Evolutionary conservation across 2,888 invertebrate species (phyloP), one percentile per base, ranked within the genome.

Genomic region (Monoplex corrugatus): DNA sequence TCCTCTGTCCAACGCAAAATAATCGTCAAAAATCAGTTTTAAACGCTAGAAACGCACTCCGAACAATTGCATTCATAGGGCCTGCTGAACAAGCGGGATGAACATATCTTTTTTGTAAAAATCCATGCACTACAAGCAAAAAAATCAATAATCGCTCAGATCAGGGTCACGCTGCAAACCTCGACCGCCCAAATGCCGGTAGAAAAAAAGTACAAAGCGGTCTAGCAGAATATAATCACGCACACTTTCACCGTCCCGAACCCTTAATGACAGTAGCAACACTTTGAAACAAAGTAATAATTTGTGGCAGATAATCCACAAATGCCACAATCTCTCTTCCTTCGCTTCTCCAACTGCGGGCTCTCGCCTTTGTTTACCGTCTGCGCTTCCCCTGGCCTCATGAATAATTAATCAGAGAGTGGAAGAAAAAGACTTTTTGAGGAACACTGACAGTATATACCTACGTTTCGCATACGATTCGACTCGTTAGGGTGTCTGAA

Each of bases 1-100:
- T 32, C 35, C 13, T 8, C 88, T 45, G 44, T 83, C 50, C 50
- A 23, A 44, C 68, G 83, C 88, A 44, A 88, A 88, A 82, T 80
- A 88, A 68, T 88, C 88, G 10, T 50, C 83, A 88, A 88, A 88
- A 88, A 83, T 88, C 88, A 88, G 83, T 50, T 88, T 83, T 83
- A 44, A 8, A 83, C 44, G 5, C 83, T 83, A 88, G 50, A 68
- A 83, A 83, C 35, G 83, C 88, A 83, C 50, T 35, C 57, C 82
- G 23, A 88, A 88, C 83, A 72, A 88, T 80, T 44, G 88, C 88
- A 68, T 63, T 83, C 57, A 57, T 35, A 68, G 43, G 19, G 68
- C 3, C 43, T 32, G 10, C n/a, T 57, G 35, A 23, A 57, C 23
- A 68, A 88, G 44, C 88, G 13, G 16, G 19, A 43, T 6, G 68